Base-by-base conservation (phyloP, 1,140 invertebrate genomes). In the Drosophila setifemur region DNA sequence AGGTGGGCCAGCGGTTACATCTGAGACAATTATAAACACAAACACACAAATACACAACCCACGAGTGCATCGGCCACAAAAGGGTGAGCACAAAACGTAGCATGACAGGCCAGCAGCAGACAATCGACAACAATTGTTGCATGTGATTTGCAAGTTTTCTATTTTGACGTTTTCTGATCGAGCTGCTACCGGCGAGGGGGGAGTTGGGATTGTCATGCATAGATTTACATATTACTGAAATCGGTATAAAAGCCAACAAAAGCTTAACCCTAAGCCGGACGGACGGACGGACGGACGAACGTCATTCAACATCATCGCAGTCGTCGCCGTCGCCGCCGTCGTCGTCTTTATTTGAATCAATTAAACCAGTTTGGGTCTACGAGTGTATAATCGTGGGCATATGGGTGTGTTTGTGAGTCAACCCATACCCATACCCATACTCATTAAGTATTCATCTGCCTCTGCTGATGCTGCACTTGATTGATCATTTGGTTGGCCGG, bases 291-390 rank as follows among this genome's bases (percentile, higher is more conserved):
- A 53, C 63, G 57, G 57, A 71, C 76, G 85, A 73, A 47, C 74
- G 70, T 82, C 78, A 81, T 66, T 70, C 49, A 70, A 23, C 55
- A 49, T 35, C 63, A 53, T 33, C 55, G 66, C 35, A 55, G 26
- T 55, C 50, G 40, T 40, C 71, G 66, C 63, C 74, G 73, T 73
- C 23, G 37, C 37, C 44, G 37, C 37, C 44, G 54, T 53, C 76
- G 44, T 69, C 67, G 47, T 68, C 73, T 86, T 86, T 81, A 86
- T 85, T 83, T 83, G 79, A 83, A 85, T 83, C 74, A 83, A 83
- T 83, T 83, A 85, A 83, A 75, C 70, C 43, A 45, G 74, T 68
- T 81, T 74, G 57, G 45, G 33, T 54, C 33, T 73, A 39, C 40
- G 25, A 33, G 18, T 33, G 66, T 33, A 37, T 9, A 2, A 14